Evolutionary conservation across 2,113 vertebrate species (phyloP), one percentile per base, ranked within the genome.

Genomic region (Coreoperca whiteheadi): DNA sequence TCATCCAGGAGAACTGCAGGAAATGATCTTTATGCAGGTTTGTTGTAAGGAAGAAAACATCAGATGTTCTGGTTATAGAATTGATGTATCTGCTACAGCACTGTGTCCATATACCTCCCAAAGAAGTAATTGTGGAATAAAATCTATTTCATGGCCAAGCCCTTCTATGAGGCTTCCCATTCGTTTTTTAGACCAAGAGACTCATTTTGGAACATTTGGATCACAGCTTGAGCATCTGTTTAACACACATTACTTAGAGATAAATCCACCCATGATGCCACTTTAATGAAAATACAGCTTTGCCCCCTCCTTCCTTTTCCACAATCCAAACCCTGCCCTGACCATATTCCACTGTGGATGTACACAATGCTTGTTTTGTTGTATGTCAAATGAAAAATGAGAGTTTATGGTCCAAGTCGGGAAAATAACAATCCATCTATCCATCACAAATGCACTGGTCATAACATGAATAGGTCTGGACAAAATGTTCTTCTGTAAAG

Each of bases 231-330:
- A 87, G 54, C 86, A 84, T 86, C 83, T 84, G 77, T 73, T 79
- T 82, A 79, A 79, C 81, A 83, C 77, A 59, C 77, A 67, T 69
- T 69, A 41, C 65, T 81, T 74, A 74, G 39, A 82, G 69, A 66
- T 61, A 81, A 81, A 89, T 83, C 87, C 70, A 28, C 12, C 63
- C 50, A 2, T 81, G 75, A 89, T 89, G 70, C 81, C 65, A 79
- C 70, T 92, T 86, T 81, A 81, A 89, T 88, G 66, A 85, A 87
- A 88, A 61, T 46, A 25, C 41, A 59, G 53, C 39, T 84, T 77
- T 73, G 9, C 15, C 16, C 8, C 16, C n/a, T 72, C 4, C 37
- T 74, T 64, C 34, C 21, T 63, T 54, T 32, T 61, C 32, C 70
- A 73, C 46, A 46, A 66, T 77, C 50, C 25, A 70, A 82, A 67